Base-by-base conservation (phyloP, 2,797 vertebrate genomes). In the Argyrosomus regius region DNA sequence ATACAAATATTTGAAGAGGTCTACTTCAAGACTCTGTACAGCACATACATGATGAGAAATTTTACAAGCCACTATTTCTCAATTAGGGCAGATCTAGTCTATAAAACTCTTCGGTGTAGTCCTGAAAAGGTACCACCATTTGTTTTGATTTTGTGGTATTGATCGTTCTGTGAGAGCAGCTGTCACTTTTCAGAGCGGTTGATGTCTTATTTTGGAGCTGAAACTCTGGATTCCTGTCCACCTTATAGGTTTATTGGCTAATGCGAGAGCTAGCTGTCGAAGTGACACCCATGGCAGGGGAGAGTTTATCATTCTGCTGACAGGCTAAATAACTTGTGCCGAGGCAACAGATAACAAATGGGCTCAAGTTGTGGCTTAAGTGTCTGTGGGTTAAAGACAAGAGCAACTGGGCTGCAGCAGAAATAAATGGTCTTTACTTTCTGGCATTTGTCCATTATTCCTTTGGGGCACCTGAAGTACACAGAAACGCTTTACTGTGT, bases 221-320 rank as follows among this genome's bases (percentile, higher is more conserved):
- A 89, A 88, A 80, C 83, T 84, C 78, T n/a, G 77, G 72, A 8
- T 85, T 88, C 82, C 68, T 63, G 68, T 91, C 82, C 78, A 86
- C 80, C 83, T 63, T 71, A 78, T 78, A 67, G 77, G 68, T 90
- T 93, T 89, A 85, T 88, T 91, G 87, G 91, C 86, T 88, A 89
- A 92, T 59, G 85, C 18, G 62, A 76, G 75, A 75, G 83, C 65
- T 70, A 52, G 89, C 78, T 87, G 87, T 89, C 83, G 49, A 80
- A 87, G 82, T 91, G 88, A 92, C 91, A 91, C 91, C 90, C 87
- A 81, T 73, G 88, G 90, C 89, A 83, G 72, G 74, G 69, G 83
- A 89, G 91, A 93, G 91, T 92, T 94, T 94, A 95, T 95, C 94
- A 92, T 91, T 92, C 91, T 93, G 93, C 92, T 93, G 93, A 96